These are phyloP conservation scores for Pyrrhosoma nymphula DNA, from an alignment of 2,888 invertebrate genomes.

Conservation along the genomic window DNA sequence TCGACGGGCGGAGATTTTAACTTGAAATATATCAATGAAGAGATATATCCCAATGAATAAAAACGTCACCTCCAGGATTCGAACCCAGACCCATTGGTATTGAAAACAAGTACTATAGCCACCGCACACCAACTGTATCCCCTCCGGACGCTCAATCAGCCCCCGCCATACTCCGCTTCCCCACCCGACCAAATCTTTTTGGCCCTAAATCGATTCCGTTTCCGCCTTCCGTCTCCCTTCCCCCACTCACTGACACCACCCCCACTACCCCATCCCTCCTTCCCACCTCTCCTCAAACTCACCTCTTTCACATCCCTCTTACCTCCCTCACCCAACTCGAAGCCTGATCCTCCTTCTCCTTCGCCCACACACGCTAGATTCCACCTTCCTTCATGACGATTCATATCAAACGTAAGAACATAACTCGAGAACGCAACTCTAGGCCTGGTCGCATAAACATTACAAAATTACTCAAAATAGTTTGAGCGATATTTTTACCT, in stretches of 20 bases:
- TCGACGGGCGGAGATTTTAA: no score
- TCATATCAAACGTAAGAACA: no score
- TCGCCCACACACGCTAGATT: background rate
- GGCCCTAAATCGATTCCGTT: conserved; percentile 13
- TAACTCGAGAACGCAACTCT: no score
- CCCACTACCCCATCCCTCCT: background rate
- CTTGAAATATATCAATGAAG: no score
- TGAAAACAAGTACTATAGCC: no score
- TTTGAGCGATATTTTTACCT: no score
- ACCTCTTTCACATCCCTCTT: background rate
- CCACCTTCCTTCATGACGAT: background rate
- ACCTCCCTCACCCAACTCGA: background rate
- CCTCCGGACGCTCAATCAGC: background rate
- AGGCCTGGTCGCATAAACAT: no score
- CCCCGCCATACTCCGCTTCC: background rate
- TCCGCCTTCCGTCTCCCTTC: background rate
- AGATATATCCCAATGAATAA: no score
- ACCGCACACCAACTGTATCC: background rate
- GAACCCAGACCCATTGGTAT: no score
- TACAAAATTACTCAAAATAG: no score
- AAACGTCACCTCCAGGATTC: no score
- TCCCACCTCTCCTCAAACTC: background rate
- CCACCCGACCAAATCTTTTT: background rate
- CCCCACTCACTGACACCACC: no score
- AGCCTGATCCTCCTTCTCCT: background rate